phyloP scores from a whole-genome alignment of 2,888 invertebrate species.

The Phanerotoma sp. region DNA sequence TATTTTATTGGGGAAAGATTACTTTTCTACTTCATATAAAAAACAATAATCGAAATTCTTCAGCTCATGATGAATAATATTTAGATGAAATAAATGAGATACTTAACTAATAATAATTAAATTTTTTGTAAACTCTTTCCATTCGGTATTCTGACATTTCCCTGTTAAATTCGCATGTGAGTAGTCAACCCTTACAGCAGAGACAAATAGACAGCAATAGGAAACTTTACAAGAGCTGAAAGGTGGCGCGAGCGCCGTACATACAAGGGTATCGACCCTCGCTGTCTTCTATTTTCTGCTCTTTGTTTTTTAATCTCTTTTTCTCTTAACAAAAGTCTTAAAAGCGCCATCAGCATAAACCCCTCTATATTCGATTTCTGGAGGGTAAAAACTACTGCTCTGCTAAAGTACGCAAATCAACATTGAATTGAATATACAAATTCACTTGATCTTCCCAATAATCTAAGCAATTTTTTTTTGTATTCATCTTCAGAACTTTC shows the following conservation, averaged over 20 bases:
- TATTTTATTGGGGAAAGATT: no score
- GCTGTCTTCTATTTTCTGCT: slow-evolving; percentile 24
- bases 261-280: slow-evolving; percentile 51
- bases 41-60: no score
- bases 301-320: slow-evolving; percentile 1
- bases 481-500: neutral
- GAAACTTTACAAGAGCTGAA: slow-evolving; percentile 10
- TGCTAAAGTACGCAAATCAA: neutral
- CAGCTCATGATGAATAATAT: no score
- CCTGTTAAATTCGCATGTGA: neutral
- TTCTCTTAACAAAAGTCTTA: neutral
- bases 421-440: neutral
- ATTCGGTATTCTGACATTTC: no score
- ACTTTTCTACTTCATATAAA: no score
- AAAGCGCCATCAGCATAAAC: neutral
- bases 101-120: no score
- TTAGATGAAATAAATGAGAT: no score
- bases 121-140: no score
- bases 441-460: neutral
- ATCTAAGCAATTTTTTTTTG: neutral
- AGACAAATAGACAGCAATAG: neutral
- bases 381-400: neutral
- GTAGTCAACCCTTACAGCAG: neutral
- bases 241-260: slow-evolving; percentile 48
- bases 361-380: neutral